Percentiles rank a stretch among this genome's conserved stretches.
phyloP scores from a whole-genome alignment of 1,140 invertebrate species.

The Drosophila repleta region DNA sequence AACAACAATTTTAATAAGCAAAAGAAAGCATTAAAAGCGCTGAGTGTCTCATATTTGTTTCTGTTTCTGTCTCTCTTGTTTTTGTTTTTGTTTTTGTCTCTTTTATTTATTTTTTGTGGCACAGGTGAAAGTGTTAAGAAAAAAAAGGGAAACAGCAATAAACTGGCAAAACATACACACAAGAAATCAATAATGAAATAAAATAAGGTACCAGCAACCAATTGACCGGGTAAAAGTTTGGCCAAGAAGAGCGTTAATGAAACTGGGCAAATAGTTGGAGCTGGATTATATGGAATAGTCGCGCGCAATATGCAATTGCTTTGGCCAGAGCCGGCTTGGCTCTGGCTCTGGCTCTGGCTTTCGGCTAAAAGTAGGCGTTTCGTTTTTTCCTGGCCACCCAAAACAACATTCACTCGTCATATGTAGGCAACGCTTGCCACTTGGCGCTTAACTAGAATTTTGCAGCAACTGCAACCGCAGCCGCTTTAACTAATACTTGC shows the following conservation, averaged over 20 bases:
- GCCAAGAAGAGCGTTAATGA: conserved; percentile 24
- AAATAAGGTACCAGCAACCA: conserved; percentile 49
- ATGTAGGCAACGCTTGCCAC: conserved; percentile 50
- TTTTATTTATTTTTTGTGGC: conserved; percentile 28
- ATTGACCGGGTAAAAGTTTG: conserved; percentile 67
- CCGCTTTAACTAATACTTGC: conserved; percentile 32
- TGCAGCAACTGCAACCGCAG: background rate
- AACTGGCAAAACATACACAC: conserved; percentile 27
- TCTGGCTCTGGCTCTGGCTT: conserved; percentile 18
- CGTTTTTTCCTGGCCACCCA: conserved; percentile 64
- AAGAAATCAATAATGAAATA: conserved; percentile 30
- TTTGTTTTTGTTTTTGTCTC: conserved; percentile 8
- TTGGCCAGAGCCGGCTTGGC: conserved; percentile 33
- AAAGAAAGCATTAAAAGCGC: conserved; percentile 34
- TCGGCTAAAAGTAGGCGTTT: conserved; percentile 14
- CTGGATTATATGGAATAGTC: background rate
- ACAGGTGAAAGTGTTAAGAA: conserved; percentile 48
- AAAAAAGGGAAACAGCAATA: conserved; percentile 40
- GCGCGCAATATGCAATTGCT: background rate
- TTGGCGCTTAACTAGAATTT: conserved; percentile 71
- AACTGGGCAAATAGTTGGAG: background rate
- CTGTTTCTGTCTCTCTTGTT: conserved; percentile 10
- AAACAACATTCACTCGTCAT: conserved; percentile 81
- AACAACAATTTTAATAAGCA: conserved; percentile 39
- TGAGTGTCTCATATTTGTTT: conserved; percentile 30